Percentiles rank a stretch among this genome's conserved stretches.
These are phyloP conservation scores for Sebastes hubbsi DNA, from an alignment of 2,797 vertebrate species.

Conservation along the genomic window DNA sequence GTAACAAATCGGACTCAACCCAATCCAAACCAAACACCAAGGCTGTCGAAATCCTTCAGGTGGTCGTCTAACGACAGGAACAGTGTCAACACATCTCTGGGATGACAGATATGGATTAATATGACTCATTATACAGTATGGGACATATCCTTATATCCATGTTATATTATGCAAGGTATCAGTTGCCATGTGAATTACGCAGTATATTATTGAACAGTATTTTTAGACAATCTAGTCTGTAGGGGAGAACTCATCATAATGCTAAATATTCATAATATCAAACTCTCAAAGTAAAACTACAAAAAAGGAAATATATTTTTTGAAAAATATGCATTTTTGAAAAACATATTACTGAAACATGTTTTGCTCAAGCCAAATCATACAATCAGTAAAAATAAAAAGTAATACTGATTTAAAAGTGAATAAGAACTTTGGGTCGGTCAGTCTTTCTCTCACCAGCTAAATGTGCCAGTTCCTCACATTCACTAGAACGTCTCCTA, in stretches of 20 bases:
- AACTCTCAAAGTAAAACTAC: not conserved
- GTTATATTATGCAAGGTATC: conserved; percentile 18
- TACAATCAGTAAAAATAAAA: not conserved
- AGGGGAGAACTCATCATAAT: not conserved
- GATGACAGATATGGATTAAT: not conserved
- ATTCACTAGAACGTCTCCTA: not conserved
- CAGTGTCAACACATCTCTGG: not conserved
- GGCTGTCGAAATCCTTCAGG: conserved; percentile 43
- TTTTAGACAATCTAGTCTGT: not conserved
- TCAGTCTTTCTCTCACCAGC: no score
- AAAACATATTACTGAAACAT: not conserved
- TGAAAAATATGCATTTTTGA: not conserved
- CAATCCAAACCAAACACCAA: conserved; percentile 25
- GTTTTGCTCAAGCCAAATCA: not conserved
- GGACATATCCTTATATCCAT: not conserved
- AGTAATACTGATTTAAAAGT: not conserved
- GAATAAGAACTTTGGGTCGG: no score
- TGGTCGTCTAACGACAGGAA: conserved; percentile 32
- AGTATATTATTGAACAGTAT: not conserved
- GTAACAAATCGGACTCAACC: conserved; percentile 26
- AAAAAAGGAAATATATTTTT: conserved; percentile 1
- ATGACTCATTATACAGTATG: not conserved
- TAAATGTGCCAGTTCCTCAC: not conserved
- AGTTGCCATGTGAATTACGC: not conserved
- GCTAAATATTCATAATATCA: not conserved